Evolutionary conservation across 2,888 invertebrate species (phyloP).

Genomic region (Monoplex corrugatus): DNA sequence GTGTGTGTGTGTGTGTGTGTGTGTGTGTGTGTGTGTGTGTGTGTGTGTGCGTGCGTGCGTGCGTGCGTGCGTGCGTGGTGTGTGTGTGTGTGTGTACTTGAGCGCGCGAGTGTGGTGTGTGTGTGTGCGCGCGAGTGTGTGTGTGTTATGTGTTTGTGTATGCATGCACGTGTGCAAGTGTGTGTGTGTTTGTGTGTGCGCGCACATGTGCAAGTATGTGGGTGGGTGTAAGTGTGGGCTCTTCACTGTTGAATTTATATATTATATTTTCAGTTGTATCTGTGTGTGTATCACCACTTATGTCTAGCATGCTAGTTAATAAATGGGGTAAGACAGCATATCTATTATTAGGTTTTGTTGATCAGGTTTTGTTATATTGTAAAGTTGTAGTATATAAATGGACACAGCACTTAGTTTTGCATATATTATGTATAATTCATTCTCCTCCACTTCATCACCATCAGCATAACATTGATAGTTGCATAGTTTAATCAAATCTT

Average conservation of each 20-base stretch:
- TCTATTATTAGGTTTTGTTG: no score
- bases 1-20: constrained; percentile 21
- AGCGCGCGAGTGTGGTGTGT: background rate
- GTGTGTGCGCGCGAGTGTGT: background rate
- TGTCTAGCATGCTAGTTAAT: no score
- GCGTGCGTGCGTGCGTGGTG: background rate
- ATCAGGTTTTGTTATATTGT: no score
- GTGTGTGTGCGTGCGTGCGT: background rate
- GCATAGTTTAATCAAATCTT: no score
- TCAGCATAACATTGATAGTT: no score
- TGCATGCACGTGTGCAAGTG: constrained; percentile 3
- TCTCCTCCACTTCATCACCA: no score
- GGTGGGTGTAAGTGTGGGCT: background rate
- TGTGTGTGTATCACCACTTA: no score
- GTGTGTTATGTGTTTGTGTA: background rate
- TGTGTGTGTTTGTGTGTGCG: constrained; percentile 3
- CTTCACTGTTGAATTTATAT: background rate
- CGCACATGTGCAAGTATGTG: background rate
- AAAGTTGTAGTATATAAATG: no score
- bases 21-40: constrained; percentile 22
- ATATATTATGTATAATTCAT: no score
- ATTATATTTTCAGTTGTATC: no score
- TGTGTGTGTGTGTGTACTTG: constrained; percentile 29
- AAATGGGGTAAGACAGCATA: no score
- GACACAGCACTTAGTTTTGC: no score